Conservation (phyloP, 1,140 invertebrate genomes). For the Drosophila bocqueti region DNA sequence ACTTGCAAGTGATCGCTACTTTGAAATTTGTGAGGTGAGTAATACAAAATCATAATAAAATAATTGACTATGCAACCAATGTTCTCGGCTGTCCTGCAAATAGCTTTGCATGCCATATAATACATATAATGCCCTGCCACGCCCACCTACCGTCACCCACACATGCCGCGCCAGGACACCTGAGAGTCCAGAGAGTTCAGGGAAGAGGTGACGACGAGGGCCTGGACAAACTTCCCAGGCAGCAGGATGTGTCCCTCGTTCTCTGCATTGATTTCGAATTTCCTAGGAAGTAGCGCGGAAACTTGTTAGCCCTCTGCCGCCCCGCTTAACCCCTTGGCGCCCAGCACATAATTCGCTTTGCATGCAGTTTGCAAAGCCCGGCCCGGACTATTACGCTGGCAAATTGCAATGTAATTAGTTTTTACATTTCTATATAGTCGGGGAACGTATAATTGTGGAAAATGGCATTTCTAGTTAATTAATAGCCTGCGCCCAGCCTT, state of each 20-base stretch:
- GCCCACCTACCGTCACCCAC: conserved; percentile 24
- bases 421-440: conserved; percentile 83
- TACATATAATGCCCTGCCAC: conserved; percentile 55
- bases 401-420: conserved; percentile 84
- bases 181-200: conserved; percentile 5
- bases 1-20: no score
- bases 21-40: neutral
- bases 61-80: conserved; percentile 17
- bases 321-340: conserved; percentile 1
- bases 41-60: neutral
- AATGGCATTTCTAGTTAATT: conserved; percentile 84
- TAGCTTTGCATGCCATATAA: conserved; percentile 60
- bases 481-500: conserved; percentile 55
- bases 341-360: conserved; percentile 71
- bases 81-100: conserved; percentile 26
- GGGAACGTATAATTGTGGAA: conserved; percentile 82
- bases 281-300: conserved; percentile 80
- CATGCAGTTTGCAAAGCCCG: conserved; percentile 63
- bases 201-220: neutral
- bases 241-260: conserved; percentile 69
- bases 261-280: conserved; percentile 78
- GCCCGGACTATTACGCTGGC: conserved; percentile 75
- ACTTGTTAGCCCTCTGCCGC: conserved; percentile 66
- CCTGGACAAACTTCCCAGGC: conserved; percentile 64
- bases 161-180: conserved; percentile 27